These are phyloP conservation scores for Eira barbara DNA, from an alignment of 2,113 vertebrate species.

Conservation along the genomic window DNA sequence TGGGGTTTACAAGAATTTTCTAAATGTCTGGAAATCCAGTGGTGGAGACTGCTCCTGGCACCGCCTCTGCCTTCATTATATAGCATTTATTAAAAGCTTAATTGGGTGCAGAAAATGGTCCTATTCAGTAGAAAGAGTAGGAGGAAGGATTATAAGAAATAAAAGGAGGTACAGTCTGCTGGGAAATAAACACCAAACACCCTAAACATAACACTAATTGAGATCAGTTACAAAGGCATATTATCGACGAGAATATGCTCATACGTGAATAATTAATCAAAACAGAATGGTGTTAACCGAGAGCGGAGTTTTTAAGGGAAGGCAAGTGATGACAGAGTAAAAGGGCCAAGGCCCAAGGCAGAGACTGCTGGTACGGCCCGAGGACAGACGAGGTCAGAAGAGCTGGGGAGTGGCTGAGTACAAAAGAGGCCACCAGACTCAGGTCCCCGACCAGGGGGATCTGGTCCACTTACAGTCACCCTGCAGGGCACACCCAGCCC, in stretches of 20 bases:
- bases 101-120: slow-evolving; percentile 24
- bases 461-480: neutral
- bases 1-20: slow-evolving; percentile 60
- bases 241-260: neutral
- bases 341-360: neutral
- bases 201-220: neutral
- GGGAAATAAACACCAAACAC: neutral
- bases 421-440: neutral
- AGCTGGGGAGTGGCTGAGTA: neutral
- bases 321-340: neutral
- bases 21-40: slow-evolving; percentile 58
- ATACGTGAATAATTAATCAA: neutral
- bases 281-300: neutral
- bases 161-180: neutral
- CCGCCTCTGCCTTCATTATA: neutral
- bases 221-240: neutral
- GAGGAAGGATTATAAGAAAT: slow-evolving; percentile 43
- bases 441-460: neutral
- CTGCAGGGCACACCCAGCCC: neutral
- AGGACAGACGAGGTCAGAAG: neutral
- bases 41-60: neutral
- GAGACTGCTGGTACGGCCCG: neutral
- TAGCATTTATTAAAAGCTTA: slow-evolving; percentile 49
- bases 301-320: neutral
- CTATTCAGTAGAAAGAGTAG: slow-evolving; percentile 31